A percentile compares a stretch with the other conserved stretches of the same genome.
These are phyloP conservation scores for Thysanoteuthis rhombus DNA, from an alignment of 2,888 invertebrate genomes.

Conservation along the genomic window DNA sequence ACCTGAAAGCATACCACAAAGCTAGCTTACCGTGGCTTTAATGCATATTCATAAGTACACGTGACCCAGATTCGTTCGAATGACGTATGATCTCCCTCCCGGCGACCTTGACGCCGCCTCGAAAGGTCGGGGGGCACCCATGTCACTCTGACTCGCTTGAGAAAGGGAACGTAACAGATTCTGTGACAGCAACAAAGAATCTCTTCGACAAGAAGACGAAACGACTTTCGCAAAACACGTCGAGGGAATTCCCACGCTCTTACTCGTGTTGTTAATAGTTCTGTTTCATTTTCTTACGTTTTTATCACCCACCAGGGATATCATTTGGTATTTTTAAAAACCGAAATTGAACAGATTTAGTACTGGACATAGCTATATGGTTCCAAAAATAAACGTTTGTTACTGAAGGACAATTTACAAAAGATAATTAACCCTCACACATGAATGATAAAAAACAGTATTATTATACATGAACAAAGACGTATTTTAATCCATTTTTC, in stretches of 20 bases:
- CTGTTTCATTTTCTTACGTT: background rate
- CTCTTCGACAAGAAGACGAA: background rate
- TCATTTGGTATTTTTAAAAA: no score
- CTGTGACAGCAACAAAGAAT: background rate
- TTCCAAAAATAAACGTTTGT: no score
- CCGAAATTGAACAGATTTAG: no score
- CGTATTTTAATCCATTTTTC: no score
- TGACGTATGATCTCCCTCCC: background rate
- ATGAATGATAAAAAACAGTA: no score
- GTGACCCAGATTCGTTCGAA: background rate
- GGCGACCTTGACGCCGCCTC: background rate
- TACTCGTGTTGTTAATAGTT: background rate
- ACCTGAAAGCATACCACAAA: background rate
- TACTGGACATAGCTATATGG: no score
- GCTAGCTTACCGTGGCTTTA: background rate
- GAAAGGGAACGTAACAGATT: background rate
- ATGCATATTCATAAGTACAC: background rate
- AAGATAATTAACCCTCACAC: no score
- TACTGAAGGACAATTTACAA: no score
- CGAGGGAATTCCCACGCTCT: background rate
- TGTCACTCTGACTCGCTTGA: conserved; percentile 12
- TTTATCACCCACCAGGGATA: background rate
- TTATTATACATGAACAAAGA: no score
- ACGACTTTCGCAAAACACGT: background rate
- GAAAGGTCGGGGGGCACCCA: background rate